A percentile compares a stretch with the other conserved stretches of the same genome.
phyloP scores from a whole-genome alignment of 2,113 vertebrate genomes.

The Ibidorhyncha struthersii region DNA sequence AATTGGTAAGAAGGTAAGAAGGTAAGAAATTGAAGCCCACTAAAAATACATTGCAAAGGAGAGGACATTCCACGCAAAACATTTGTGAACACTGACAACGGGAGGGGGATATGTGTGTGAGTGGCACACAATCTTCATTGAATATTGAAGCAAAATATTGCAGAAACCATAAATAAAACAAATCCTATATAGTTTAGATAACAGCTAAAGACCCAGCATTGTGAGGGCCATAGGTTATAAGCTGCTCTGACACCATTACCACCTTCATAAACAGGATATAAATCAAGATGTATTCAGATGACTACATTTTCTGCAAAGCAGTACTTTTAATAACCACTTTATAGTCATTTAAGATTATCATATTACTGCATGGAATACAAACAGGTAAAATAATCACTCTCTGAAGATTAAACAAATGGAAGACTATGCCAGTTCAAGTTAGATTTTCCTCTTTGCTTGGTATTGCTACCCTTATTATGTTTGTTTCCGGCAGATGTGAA shows the following conservation, averaged over 20 bases:
- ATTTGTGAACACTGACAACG: background rate
- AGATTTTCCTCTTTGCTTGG: background rate
- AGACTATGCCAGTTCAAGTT: background rate
- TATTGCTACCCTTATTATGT: background rate
- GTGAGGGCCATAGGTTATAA: background rate
- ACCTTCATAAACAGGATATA: background rate
- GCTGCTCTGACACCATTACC: background rate
- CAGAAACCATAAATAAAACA: background rate
- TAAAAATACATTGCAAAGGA: background rate
- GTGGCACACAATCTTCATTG: background rate
- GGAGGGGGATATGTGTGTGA: background rate
- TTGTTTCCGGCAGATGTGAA: background rate
- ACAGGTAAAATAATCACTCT: background rate
- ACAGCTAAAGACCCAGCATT: background rate
- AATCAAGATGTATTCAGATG: background rate
- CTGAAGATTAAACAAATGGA: background rate
- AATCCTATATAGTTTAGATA: background rate
- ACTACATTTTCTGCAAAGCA: background rate
- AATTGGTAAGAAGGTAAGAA: too few species aligned
- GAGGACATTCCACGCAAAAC: background rate
- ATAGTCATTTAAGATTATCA: background rate
- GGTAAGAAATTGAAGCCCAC: background rate
- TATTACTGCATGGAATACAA: background rate
- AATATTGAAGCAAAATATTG: background rate
- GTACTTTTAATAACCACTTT: background rate